Base-by-base conservation (phyloP, 2,888 invertebrate genomes). In the Drosophila pseudotakahashii region DNA sequence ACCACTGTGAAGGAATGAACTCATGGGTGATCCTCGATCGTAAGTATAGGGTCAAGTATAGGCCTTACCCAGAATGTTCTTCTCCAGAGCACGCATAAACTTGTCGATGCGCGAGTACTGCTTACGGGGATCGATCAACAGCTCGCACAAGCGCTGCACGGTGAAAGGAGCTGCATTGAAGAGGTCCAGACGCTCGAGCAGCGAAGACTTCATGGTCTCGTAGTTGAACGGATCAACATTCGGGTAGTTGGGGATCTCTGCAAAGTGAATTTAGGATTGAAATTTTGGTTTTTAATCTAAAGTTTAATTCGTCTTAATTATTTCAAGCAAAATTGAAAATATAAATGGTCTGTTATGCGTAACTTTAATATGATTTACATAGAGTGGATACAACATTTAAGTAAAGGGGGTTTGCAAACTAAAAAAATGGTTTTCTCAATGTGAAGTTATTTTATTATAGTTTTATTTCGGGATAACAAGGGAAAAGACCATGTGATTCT, bases 61-160 rank as follows among this genome's bases (percentile, higher is more conserved):
- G 7, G 53, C 73, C 86, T 88, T 83, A 92, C 92, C 92, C 81
- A 97, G 92, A 79, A 98, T 97, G 88, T 97, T 97, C 92, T 99
- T 99, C 92, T 99, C 99, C 68, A 99, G 94, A 0, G 99, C 99
- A 67, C 99, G 94, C 96, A 99, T 97, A 91, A 97, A 99, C 92
- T 99, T 99, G 91, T 99, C 99, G 72, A 98, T 96, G 72, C 98
- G 94, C 89, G 97, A 97, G 92, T 99, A 99, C 90, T 99, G 98
- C 91, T 97, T 97, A 23, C 96, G 94, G 2, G 99, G 99, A 78
- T 95, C 95, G 4, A 97, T 97, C 2, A 99, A 93, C 32, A 99
- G 93, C 92, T 99, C 99, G 92, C 98, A 98, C 72, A 99, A 94
- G 79, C 99, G 94, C 92, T 99, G 99, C 76, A 99, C 96, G 16